A percentile compares a stretch with the other conserved stretches of the same genome.
Conservation (phyloP, 1,140 invertebrate genomes). For the Asbolus verrucosus region DNA sequence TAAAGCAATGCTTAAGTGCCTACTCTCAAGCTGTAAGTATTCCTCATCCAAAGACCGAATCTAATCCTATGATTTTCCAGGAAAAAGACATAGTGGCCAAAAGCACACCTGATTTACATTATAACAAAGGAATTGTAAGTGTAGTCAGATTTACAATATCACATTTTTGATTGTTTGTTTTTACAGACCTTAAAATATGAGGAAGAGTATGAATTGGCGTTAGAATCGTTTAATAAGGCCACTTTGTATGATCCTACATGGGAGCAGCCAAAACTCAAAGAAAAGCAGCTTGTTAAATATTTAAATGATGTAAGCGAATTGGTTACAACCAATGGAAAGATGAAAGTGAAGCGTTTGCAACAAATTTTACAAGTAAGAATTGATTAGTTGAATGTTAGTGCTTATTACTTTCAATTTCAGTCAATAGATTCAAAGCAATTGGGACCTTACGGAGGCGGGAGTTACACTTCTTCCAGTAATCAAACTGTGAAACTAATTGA, state of each 20-base stretch:
- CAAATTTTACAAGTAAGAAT: slow-evolving; percentile 73
- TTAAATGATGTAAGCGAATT: slow-evolving; percentile 75
- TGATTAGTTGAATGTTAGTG: neutral
- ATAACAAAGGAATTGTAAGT: slow-evolving; percentile 87
- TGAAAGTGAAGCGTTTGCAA: slow-evolving; percentile 78
- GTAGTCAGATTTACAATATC: slow-evolving; percentile 39
- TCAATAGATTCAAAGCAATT: slow-evolving; percentile 70
- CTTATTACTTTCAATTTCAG: slow-evolving; percentile 62
- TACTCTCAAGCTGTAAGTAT: slow-evolving; percentile 82
- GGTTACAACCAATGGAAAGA: slow-evolving; percentile 77
- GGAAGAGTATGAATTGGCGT: slow-evolving; percentile 79
- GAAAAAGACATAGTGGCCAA: slow-evolving; percentile 79
- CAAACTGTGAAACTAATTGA: slow-evolving; percentile 69
- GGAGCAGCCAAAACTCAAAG: slow-evolving; percentile 74
- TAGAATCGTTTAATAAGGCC: slow-evolving; percentile 77
- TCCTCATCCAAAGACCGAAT: no score
- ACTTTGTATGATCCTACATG: slow-evolving; percentile 80
- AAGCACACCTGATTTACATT: slow-evolving; percentile 85
- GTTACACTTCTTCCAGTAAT: slow-evolving; percentile 68
- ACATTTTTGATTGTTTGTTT: no score
- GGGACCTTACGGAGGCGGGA: slow-evolving; percentile 73
- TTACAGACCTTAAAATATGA: slow-evolving; percentile 87
- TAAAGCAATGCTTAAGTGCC: slow-evolving; percentile 83
- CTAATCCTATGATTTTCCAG: no score
- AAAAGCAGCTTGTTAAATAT: slow-evolving; percentile 75